Evolutionary conservation across 2,797 vertebrate species (phyloP).

Genomic region (Notamacropus eugenii): DNA sequence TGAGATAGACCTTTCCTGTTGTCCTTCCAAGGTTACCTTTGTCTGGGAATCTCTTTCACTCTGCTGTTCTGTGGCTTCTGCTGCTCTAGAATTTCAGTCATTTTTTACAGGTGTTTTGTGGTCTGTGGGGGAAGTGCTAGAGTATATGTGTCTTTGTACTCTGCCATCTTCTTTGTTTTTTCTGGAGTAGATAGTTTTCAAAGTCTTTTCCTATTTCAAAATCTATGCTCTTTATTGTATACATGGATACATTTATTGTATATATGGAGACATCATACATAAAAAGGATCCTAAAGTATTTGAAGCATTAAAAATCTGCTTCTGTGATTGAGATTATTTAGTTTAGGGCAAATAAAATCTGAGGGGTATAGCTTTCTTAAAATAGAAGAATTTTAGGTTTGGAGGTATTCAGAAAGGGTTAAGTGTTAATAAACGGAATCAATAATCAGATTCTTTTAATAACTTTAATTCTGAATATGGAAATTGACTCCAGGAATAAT

Average conservation of each 20-base stretch:
- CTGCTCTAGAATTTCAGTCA: too few relatives aligned
- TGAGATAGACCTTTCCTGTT: too few relatives aligned
- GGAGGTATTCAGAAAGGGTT: neutral
- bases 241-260: neutral
- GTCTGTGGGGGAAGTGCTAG: too few relatives aligned
- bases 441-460: neutral
- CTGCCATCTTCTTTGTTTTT: too few relatives aligned
- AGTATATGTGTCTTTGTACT: too few relatives aligned
- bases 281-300: neutral
- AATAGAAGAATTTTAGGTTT: neutral
- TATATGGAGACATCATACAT: neutral
- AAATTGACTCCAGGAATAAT: neutral
- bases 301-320: neutral
- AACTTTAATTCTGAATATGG: neutral
- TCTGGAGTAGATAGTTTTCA: neutral
- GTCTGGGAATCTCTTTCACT: too few relatives aligned
- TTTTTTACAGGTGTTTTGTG: too few relatives aligned
- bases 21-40: too few relatives aligned
- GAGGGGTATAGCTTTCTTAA: neutral
- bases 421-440: neutral
- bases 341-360: neutral
- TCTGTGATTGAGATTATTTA: neutral
- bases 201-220: neutral
- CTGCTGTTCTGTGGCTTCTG: too few relatives aligned
- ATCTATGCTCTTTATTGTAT: neutral